Percentiles rank a stretch among this genome's conserved stretches.
Conservation (phyloP, 2,113 vertebrate species). For the Pristiophorus japonicus region DNA sequence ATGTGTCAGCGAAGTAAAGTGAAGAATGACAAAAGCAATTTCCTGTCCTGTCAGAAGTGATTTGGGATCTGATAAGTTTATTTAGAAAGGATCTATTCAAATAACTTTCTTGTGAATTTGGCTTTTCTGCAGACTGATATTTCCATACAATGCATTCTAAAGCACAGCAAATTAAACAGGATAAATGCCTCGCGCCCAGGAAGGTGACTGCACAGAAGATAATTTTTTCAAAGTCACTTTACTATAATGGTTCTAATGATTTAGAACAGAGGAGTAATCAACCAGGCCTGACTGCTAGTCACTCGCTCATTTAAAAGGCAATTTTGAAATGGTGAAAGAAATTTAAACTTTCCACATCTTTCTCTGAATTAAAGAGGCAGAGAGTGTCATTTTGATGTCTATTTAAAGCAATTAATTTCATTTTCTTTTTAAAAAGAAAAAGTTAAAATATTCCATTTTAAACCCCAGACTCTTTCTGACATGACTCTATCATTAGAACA, state of each 20-base stretch:
- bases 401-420: slow-evolving; percentile 34
- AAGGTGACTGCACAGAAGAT: slow-evolving; percentile 31
- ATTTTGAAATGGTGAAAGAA: slow-evolving; percentile 27
- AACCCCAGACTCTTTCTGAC: background rate
- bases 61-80: slow-evolving; percentile 33
- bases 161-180: slow-evolving; percentile 10
- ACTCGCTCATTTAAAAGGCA: slow-evolving; percentile 26
- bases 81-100: slow-evolving; percentile 38
- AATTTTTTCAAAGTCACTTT: slow-evolving; percentile 36
- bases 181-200: background rate
- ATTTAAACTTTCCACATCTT: slow-evolving; percentile 12
- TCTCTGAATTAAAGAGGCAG: slow-evolving; percentile 26
- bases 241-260: slow-evolving; percentile 29
- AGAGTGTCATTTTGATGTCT: slow-evolving; percentile 22
- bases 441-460: slow-evolving; percentile 7
- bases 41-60: slow-evolving; percentile 27
- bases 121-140: background rate
- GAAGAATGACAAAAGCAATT: slow-evolving; percentile 36
- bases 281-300: slow-evolving; percentile 28
- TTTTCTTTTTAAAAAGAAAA: slow-evolving; percentile 12
- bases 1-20: slow-evolving; percentile 1
- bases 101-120: slow-evolving; percentile 31
- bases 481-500: background rate
- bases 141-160: slow-evolving; percentile 13
- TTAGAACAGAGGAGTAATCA: slow-evolving; percentile 16